phyloP scores from a whole-genome alignment of 1,140 invertebrate genomes.

The Phthorimaea operculella region DNA sequence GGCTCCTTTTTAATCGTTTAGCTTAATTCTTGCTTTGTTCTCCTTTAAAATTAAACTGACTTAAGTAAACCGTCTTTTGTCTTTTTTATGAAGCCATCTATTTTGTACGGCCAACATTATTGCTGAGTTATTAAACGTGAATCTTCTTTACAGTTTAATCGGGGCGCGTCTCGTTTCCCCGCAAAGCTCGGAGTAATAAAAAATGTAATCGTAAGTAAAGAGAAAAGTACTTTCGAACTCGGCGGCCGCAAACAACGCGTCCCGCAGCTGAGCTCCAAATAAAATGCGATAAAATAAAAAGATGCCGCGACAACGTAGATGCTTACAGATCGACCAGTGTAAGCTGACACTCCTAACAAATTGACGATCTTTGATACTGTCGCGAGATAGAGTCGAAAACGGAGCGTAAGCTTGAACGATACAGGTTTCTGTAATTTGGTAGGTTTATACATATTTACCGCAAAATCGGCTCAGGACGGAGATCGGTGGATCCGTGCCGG shows the following conservation, averaged over 20 bases:
- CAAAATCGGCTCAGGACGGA: conserved; percentile 63
- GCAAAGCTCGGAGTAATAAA: neutral
- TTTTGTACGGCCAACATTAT: too few relatives aligned
- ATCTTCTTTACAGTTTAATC: neutral
- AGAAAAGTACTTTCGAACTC: conserved; percentile 13
- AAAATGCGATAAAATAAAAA: conserved; percentile 66
- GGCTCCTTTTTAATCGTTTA: conserved; percentile 59
- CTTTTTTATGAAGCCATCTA: conserved; percentile 4
- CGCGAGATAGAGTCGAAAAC: neutral
- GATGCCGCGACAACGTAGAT: conserved; percentile 64
- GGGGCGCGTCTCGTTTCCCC: neutral
- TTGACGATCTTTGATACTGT: neutral
- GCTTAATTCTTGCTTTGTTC: conserved; percentile 53
- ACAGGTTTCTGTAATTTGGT: conserved; percentile 24
- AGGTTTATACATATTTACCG: conserved; percentile 67
- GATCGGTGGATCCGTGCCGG: conserved; percentile 59
- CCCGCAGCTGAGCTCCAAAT: conserved; percentile 63
- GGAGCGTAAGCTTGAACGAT: neutral
- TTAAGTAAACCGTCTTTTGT: conserved; percentile 19
- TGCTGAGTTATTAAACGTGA: too few relatives aligned
- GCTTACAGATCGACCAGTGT: conserved; percentile 47
- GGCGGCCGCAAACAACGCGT: conserved; percentile 46
- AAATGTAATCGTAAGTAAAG: conserved; percentile 1
- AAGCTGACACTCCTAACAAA: neutral
- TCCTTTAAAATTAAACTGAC: conserved; percentile 16